phyloP scores from a whole-genome alignment of 2,113 vertebrate genomes.

The Hiodon tergisus region DNA sequence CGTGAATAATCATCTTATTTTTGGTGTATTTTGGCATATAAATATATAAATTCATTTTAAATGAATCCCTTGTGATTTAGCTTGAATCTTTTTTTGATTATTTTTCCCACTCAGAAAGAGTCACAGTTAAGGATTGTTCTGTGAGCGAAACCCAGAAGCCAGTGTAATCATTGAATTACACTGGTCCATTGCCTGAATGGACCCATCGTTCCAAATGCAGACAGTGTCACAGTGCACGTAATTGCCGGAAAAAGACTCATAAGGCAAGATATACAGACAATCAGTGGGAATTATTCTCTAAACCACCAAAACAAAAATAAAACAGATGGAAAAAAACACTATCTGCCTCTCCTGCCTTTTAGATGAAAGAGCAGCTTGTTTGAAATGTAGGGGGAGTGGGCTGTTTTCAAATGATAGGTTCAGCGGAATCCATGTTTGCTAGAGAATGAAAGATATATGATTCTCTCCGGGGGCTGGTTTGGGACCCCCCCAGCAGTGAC shows the following conservation, averaged over 20 bases:
- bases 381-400: too few relatives aligned
- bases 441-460: conserved; percentile 17
- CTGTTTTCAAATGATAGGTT: not conserved
- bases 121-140: not conserved
- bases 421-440: not conserved
- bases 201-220: not conserved
- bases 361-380: not conserved
- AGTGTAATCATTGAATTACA: not conserved
- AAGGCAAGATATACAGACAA: not conserved
- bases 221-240: not conserved
- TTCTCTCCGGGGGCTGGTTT: not conserved
- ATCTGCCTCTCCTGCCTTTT: not conserved
- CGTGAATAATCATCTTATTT: too few relatives aligned
- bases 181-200: not conserved
- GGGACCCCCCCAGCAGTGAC: not conserved
- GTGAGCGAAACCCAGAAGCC: not conserved
- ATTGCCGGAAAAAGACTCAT: conserved; percentile 3
- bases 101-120: not conserved
- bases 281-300: not conserved
- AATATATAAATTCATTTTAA: not conserved
- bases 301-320: not conserved
- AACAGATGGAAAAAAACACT: not conserved
- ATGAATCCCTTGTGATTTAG: not conserved
- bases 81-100: not conserved
- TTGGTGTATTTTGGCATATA: too few relatives aligned